These are phyloP conservation scores for Lasioglossum oenotherae DNA, from an alignment of 2,888 invertebrate species.

Conservation along the genomic window DNA sequence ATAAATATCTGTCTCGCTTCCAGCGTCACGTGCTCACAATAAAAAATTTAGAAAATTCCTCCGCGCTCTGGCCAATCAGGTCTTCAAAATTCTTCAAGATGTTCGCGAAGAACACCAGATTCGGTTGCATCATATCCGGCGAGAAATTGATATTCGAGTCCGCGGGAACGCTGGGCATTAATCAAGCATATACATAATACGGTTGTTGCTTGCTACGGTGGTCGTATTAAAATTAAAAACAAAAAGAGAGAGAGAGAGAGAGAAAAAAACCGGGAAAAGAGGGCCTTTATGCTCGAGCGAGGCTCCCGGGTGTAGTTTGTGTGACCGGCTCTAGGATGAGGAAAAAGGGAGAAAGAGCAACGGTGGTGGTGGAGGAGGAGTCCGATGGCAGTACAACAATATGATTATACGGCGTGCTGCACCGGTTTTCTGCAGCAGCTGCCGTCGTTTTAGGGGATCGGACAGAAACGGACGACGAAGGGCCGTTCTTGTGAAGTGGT, in stretches of 20 bases:
- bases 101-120: background rate
- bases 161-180: conserved; percentile 16
- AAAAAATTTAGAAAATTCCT: no score
- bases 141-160: background rate
- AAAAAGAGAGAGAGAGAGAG: background rate
- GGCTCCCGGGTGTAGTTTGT: conserved; percentile 36
- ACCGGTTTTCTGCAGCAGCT: conserved; percentile 81
- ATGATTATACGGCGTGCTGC: conserved; percentile 80
- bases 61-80: background rate
- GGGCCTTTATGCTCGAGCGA: conserved; percentile 50
- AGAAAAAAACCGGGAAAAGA: background rate
- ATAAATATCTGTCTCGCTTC: no score
- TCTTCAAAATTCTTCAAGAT: background rate
- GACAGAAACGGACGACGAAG: conserved; percentile 66
- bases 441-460: conserved; percentile 76
- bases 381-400: conserved; percentile 76
- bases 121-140: background rate
- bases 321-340: conserved; percentile 54
- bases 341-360: conserved; percentile 54
- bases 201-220: conserved; percentile 57
- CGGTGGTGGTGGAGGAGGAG: conserved; percentile 59
- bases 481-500: conserved; percentile 60
- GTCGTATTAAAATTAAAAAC: conserved; percentile 47
- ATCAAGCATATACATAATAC: conserved; percentile 31
- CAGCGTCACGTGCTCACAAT: no score